Evolutionary conservation across 1,140 invertebrate genomes (phyloP).

Genomic region (Cecropterus lyciades): DNA sequence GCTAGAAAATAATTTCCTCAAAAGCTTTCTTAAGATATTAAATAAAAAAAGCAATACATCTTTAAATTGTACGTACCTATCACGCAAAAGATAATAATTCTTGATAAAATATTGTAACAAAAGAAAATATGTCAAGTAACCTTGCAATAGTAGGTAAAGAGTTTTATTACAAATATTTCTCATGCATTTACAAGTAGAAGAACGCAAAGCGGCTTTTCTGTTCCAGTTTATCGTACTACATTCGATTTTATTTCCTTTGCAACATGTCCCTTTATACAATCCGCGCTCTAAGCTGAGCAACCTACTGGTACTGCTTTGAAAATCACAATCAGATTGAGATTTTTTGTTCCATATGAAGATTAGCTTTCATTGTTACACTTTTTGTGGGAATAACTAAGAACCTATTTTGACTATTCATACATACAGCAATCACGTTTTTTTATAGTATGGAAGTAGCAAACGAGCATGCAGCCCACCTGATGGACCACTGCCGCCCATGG

Average conservation of each 20-base stretch:
- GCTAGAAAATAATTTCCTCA: too few species aligned
- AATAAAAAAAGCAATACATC: too few species aligned
- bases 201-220: conserved; percentile 43
- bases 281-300: not conserved
- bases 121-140: conserved; percentile 15
- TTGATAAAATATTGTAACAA: not conserved
- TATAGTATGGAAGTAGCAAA: not conserved
- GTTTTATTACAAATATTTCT: conserved; percentile 44
- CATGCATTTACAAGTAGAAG: conserved; percentile 40
- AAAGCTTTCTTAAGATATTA: too few species aligned
- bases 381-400: not conserved
- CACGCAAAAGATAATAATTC: not conserved
- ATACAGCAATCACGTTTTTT: too few species aligned
- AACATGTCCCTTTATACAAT: conserved; percentile 9
- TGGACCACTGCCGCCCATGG: too few species aligned
- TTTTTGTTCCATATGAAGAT: conserved; percentile 5
- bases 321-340: conserved; percentile 2
- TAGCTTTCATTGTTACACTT: not conserved
- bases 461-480: too few species aligned
- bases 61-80: not conserved
- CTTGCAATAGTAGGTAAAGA: conserved; percentile 40
- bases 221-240: conserved; percentile 45
- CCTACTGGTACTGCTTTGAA: conserved; percentile 4
- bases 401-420: too few species aligned
- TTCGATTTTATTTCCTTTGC: conserved; percentile 43